Evolutionary conservation across 2,113 vertebrate genomes (phyloP), one percentile per base, ranked within the genome.

Genomic region (Verasper variegatus): DNA sequence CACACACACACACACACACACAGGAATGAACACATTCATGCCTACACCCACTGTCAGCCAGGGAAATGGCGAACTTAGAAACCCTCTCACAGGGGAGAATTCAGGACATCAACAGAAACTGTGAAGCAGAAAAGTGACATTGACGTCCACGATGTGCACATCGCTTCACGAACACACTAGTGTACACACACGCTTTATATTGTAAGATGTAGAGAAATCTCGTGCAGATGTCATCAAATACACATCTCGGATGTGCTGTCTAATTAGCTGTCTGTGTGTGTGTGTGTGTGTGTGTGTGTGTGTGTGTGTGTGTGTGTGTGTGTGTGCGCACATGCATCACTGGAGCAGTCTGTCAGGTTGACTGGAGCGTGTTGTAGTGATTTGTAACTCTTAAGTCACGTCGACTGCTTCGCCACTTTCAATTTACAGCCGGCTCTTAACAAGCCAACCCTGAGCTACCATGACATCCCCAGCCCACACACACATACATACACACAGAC

Each of bases 371-470:
- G 81, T 80, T 90, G 87, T 82, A 83, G 61, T 79, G 84, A 90
- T 91, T 91, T 93, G 88, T 89, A 88, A 91, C 80, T 81, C 84
- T 86, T 84, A 90, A 92, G 81, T 89, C 86, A 82, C 69, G 85
- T 83, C 79, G 40, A 83, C 83, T 91, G 90, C 81, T 84, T 86
- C 72, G 76, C 84, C 88, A 86, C 75, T 89, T 93, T 90, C 89
- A 92, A 89, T 88, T 90, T 89, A 82, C 85, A 89, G 62, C 31
- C 81, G 74, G 58, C 10, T 71, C 65, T 75, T 90, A 81, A 88
- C n/a, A 23, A 84, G 77, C 80, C 59, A 58, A 58, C 23, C 66
- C 73, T 65, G 10, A 27, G 60, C 42, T 76, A 31, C 72, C 18
- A 4, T 71, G 64, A 52, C 79, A 56, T 62, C 14, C 31, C 15